Percentiles rank a stretch among this genome's conserved stretches.
Evolutionary conservation across 2,113 vertebrate genomes (phyloP).

Genomic region (Marmota monax): DNA sequence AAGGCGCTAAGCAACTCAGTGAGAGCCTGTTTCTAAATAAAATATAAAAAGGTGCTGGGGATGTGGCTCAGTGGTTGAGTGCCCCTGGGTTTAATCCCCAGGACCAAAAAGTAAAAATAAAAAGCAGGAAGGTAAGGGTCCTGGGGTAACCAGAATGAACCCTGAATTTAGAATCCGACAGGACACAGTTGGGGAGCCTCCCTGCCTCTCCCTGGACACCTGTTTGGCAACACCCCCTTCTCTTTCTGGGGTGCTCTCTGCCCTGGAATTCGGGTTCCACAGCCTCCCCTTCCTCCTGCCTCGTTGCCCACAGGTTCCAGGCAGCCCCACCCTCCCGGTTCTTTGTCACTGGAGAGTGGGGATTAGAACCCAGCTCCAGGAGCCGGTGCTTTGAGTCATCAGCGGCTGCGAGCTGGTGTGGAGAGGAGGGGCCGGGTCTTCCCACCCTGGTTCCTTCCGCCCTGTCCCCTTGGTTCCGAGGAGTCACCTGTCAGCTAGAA

Average conservation of each 20-base stretch:
- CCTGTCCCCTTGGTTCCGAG: neutral
- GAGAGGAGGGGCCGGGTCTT: neutral
- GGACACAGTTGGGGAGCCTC: neutral
- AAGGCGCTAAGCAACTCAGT: too few species aligned
- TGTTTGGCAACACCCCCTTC: accelerated
- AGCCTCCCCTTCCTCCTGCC: neutral
- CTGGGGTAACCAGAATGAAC: too few species aligned
- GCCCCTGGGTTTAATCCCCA: too few species aligned
- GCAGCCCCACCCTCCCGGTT: neutral
- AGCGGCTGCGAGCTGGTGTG: too few species aligned
- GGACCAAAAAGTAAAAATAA: too few species aligned
- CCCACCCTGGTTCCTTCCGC: neutral
- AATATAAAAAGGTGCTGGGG: too few species aligned
- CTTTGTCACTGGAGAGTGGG: neutral
- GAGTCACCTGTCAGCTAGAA: slow-evolving; percentile 24
- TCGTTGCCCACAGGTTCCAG: neutral
- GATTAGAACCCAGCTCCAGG: slow-evolving; percentile 59
- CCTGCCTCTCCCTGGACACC: neutral
- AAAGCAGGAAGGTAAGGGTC: too few species aligned
- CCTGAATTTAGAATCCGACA: neutral
- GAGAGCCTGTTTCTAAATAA: too few species aligned
- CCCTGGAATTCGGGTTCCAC: neutral
- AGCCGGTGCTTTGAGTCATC: slow-evolving; percentile 42
- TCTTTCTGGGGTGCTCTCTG: neutral
- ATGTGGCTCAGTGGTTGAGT: too few species aligned